Base-by-base conservation (phyloP, 2,113 vertebrate species). In the Pipra filicauda region DNA sequence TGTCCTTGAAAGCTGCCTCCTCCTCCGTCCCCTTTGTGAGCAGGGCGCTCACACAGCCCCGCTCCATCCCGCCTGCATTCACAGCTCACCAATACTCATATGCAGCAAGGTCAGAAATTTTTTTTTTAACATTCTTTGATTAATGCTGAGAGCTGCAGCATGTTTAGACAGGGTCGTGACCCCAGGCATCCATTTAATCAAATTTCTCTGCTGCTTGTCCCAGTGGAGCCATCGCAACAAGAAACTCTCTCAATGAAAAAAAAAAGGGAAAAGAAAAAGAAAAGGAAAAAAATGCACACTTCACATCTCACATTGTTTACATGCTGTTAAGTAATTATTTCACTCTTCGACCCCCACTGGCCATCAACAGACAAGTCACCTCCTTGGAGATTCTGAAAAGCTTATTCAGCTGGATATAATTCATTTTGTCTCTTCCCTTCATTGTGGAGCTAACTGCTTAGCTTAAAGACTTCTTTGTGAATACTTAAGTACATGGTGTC, bases 111-210 rank as follows among this genome's bases (percentile, higher is more conserved):
- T 98, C 98, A 99, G 96, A 97, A 97, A 95, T 97, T 97, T 98
- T 97, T 98, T 93, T 92, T 93, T 80, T 77, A 97, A 96, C 96
- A 86, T 98, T 98, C 97, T 98, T 98, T 98, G 98, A 99, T 99
- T 99, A 98, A 98, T 98, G 98, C 98, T 98, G 98, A 98, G 97
- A 98, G 98, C 98, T 97, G 98, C 96, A 98, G 98, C 97, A 97
- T 98, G 97, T 98, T 98, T 98, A 98, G 98, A 98, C 98, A 98
- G 97, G 98, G 98, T 98, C 98, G 16, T 58, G 98, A 98, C 98
- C 98, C 90, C 96, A 98, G 97, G 98, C 98, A 98, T 98, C 98
- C 98, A 99, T 98, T 99, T 99, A 99, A 99, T 99, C 98, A 98
- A 98, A 98, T 99, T 98, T 98, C 97, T 98, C 98, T 98, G 97